A percentile compares a stretch with the other conserved stretches of the same genome.
Evolutionary conservation across 2,888 invertebrate species (phyloP).

Genomic region (Monopis laevigella): DNA sequence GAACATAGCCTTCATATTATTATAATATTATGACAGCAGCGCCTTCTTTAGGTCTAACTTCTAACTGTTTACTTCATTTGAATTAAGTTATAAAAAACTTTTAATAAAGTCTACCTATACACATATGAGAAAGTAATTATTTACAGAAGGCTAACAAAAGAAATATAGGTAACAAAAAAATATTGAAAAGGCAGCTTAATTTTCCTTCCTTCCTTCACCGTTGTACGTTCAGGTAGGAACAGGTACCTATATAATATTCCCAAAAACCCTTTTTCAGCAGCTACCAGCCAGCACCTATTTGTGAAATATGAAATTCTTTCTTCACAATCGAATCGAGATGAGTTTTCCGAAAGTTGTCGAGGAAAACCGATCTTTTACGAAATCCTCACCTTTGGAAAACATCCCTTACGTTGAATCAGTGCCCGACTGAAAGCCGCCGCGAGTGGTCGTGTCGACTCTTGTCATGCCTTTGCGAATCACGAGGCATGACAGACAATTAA

Average conservation of each 20-base stretch:
- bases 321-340: constrained; percentile 56
- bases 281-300: constrained; percentile 20
- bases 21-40: too few species aligned
- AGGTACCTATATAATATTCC: neutral
- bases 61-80: neutral
- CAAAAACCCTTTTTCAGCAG: constrained; percentile 11
- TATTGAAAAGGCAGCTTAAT: neutral
- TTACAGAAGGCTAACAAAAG: too few species aligned
- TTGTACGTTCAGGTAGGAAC: too few species aligned
- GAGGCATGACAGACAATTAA: constrained; percentile 2
- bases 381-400: constrained; percentile 58
- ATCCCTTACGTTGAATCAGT: constrained; percentile 61
- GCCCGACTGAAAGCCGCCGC: constrained; percentile 37
- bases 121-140: too few species aligned
- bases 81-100: neutral
- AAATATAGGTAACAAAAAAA: too few species aligned
- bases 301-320: constrained; percentile 49
- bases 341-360: constrained; percentile 44
- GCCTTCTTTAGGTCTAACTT: too few species aligned
- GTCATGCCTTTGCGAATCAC: constrained; percentile 10
- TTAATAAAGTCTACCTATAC: neutral
- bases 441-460: constrained; percentile 28
- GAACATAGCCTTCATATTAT: too few species aligned
- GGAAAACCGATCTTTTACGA: constrained; percentile 41
- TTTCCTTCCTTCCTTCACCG: neutral